These are phyloP conservation scores for Siderastrea siderea DNA, from an alignment of 92 coral and sea anemone genomes.

Conservation along the genomic window DNA sequence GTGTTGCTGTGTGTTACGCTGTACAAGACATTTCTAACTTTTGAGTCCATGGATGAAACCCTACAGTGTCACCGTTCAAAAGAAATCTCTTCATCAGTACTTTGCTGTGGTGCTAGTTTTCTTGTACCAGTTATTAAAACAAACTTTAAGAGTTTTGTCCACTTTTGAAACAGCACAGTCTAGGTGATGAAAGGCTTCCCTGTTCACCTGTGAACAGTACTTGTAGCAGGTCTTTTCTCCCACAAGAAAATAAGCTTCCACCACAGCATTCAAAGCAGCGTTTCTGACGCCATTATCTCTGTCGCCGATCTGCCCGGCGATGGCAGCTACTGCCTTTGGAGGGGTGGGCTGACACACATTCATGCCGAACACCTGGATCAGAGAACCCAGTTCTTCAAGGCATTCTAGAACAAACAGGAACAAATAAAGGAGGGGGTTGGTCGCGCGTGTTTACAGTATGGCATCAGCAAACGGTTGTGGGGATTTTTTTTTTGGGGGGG, in stretches of 20 bases:
- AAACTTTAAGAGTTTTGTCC: too few relatives aligned
- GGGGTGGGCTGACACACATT: conserved; percentile 98
- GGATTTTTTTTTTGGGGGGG: too few relatives aligned
- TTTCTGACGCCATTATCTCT: conserved; percentile 97
- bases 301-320: conserved; percentile 97
- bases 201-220: conserved; percentile 42
- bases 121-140: too few relatives aligned
- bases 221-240: conserved; percentile 79
- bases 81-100: too few relatives aligned
- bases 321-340: conserved; percentile 90
- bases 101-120: too few relatives aligned
- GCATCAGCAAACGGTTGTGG: too few relatives aligned
- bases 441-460: background rate
- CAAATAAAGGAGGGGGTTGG: background rate
- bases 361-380: conserved; percentile 94
- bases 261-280: conserved; percentile 97
- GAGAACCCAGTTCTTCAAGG: conserved; percentile 93
- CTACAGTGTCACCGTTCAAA: too few relatives aligned
- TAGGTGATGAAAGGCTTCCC: background rate
- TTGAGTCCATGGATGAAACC: too few relatives aligned
- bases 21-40: too few relatives aligned
- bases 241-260: conserved; percentile 94
- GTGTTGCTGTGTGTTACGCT: background rate
- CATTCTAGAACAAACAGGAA: conserved; percentile 69
- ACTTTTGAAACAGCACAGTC: too few relatives aligned